Conservation (phyloP, 2,113 vertebrate genomes). For the Petromus typicus region DNA sequence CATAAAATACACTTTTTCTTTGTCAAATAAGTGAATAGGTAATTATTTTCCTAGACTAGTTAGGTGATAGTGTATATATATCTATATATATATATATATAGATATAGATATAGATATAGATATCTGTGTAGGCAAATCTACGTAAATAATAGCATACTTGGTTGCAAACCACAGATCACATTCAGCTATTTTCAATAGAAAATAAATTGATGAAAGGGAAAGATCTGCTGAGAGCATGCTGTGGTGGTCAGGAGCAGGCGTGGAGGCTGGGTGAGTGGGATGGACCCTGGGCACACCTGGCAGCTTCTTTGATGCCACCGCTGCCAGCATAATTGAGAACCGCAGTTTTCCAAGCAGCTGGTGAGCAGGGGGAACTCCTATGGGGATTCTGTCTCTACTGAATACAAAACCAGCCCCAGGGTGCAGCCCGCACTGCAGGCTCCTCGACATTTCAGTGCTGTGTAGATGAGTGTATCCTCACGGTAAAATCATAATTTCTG, state of each 20-base stretch:
- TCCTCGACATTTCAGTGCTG: background rate
- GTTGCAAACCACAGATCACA: background rate
- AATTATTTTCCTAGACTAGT: background rate
- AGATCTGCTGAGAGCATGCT: background rate
- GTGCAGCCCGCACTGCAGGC: background rate
- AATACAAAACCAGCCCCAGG: background rate
- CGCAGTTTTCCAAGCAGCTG: background rate
- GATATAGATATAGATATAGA: rapidly evolving
- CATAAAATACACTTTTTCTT: background rate
- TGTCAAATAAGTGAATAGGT: background rate
- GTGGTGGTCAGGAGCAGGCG: background rate
- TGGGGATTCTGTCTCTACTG: background rate
- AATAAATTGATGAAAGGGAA: background rate
- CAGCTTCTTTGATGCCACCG: no score
- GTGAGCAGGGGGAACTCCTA: rapidly evolving
- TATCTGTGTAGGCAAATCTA: background rate
- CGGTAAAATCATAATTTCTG: slow-evolving; percentile 39
- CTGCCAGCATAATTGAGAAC: background rate
- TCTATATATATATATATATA: no score
- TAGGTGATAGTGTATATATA: background rate
- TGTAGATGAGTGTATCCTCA: no score
- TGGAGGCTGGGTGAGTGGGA: background rate
- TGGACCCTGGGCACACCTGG: background rate
- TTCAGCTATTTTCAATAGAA: background rate
- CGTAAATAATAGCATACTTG: background rate